Conservation (phyloP, 2,113 vertebrate genomes). For the Pluvialis apricaria region DNA sequence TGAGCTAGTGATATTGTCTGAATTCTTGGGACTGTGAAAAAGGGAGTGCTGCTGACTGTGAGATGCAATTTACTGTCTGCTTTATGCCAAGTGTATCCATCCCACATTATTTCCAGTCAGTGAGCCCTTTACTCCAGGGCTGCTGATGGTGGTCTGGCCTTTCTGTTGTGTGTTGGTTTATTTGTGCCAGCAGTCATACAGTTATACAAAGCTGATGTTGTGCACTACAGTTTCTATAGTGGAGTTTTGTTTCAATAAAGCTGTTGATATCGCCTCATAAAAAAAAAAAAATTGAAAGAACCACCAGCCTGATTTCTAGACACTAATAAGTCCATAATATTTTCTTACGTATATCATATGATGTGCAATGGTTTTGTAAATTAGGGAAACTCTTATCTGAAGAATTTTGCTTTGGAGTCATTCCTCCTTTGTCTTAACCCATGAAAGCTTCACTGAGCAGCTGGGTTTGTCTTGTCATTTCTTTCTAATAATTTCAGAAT, state of each 20-base stretch:
- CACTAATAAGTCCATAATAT: neutral
- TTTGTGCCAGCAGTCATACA: neutral
- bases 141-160: neutral
- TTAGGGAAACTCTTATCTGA: neutral
- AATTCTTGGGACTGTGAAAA: neutral
- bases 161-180: neutral
- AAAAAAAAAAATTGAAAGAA: neutral
- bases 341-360: neutral
- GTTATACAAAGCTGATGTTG: neutral
- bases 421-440: neutral
- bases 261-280: neutral
- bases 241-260: neutral
- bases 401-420: neutral
- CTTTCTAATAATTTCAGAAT: neutral
- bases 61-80: neutral
- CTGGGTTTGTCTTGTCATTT: neutral
- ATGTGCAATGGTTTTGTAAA: neutral
- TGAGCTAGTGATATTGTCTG: neutral
- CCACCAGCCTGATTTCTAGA: neutral
- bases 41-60: neutral
- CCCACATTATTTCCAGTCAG: neutral
- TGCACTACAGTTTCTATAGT: neutral
- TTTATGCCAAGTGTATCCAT: neutral
- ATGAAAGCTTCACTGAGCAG: neutral
- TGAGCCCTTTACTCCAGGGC: neutral